Evolutionary conservation across 23 tunicate genomes (phyloP), one percentile per base, ranked within the genome.

Genomic region (Styela clava): DNA sequence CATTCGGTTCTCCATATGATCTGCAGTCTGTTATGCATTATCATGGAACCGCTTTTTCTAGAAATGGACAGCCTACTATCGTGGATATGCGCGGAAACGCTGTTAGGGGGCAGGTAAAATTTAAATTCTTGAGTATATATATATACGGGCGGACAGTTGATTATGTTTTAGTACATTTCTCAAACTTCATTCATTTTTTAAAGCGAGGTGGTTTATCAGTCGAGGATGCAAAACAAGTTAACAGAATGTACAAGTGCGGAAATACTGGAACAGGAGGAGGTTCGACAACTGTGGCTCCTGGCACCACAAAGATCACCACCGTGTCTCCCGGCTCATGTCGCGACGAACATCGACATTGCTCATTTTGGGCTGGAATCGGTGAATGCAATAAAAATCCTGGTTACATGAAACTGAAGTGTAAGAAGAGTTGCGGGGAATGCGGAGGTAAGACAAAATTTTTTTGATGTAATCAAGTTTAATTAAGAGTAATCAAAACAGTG

Each of bases 151-250:
- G n/a, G n/a, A n/a, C n/a, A n/a, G n/a, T n/a, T n/a, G n/a, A n/a
- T n/a, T n/a, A n/a, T n/a, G n/a, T n/a, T n/a, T n/a, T n/a, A n/a
- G n/a, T n/a, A n/a, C n/a, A n/a, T n/a, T n/a, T n/a, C n/a, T n/a
- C n/a, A n/a, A n/a, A n/a, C n/a, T n/a, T n/a, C n/a, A n/a, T n/a
- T n/a, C n/a, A n/a, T n/a, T n/a, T n/a, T n/a, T n/a, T n/a, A n/a
- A n/a, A 85, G 89, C 82, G 89, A 85, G 69, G 31, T 26, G 79
- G 85, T 24, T 68, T 85, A 9, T 83, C 92, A 28, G 35, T 25
- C 31, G 52, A 52, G 35, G 92, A 87, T 79, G 31, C 80, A 19
- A 44, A 74, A 20, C 92, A 87, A 68, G 23, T 87, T 23, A 87
- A 87, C 29, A 52, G 34, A 31, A 82, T 87, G 86, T 87, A 87